phyloP scores from a whole-genome alignment of 2,888 invertebrate genomes.

The Herminia tarsipennalis region DNA sequence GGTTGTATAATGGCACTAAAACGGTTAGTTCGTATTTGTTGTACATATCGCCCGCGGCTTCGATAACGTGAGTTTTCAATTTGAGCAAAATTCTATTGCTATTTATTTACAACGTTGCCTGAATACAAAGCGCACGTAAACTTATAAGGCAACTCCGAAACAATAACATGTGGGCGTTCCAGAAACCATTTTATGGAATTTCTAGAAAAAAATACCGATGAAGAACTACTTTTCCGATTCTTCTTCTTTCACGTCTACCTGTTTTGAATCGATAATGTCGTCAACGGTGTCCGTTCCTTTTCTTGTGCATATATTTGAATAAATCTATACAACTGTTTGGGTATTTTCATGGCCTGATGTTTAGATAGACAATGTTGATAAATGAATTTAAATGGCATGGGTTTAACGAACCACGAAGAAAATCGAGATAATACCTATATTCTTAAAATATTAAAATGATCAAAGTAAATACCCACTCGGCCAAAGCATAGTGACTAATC shows the following conservation, averaged over 20 bases:
- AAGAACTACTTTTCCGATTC: conserved; percentile 25
- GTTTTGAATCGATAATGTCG: conserved; percentile 26
- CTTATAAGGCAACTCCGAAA: conserved; percentile 28
- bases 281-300: conserved; percentile 15
- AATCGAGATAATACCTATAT: too few species aligned
- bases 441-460: too few species aligned
- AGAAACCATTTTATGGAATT: conserved; percentile 26
- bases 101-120: conserved; percentile 29
- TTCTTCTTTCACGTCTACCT: conserved; percentile 26
- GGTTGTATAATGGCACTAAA: neutral
- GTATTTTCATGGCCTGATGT: too few species aligned
- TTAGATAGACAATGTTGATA: too few species aligned
- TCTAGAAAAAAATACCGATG: conserved; percentile 23
- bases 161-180: conserved; percentile 27
- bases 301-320: conserved; percentile 4
- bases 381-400: too few species aligned
- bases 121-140: conserved; percentile 37
- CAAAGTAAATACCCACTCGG: neutral
- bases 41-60: conserved; percentile 19
- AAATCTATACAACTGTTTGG: neutral
- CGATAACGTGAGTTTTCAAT: conserved; percentile 37
- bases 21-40: conserved; percentile 21
- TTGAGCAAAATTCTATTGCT: conserved; percentile 32
- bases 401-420: too few species aligned
- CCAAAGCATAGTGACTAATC: too few species aligned